Evolutionary conservation across 2,113 vertebrate genomes (phyloP), one percentile per base, ranked within the genome.

Genomic region (Menura novaehollandiae): DNA sequence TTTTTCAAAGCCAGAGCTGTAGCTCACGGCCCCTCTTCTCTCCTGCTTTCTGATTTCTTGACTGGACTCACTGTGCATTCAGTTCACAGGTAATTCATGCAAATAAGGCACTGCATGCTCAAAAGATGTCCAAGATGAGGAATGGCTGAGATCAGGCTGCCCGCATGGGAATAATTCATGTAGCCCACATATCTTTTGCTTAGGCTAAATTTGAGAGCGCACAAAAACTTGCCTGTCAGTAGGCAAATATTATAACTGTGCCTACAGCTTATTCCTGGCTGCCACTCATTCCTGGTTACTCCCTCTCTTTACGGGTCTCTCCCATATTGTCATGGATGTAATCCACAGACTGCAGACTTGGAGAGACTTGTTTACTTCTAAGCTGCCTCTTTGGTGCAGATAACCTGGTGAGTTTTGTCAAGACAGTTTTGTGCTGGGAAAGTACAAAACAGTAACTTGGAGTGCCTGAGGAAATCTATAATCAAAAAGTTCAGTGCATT

Each of bases 1-100:
- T n/a, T 89, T 88, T 85, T 91, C 93, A 96, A 85, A 89, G 74
- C 69, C 78, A 94, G 58, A 49, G 88, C 49, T 86, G 53, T 43
- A 76, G 72, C 92, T 85, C 66, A 41, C 1, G 9, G 43, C 51
- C 55, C 44, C 41, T 80, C 84, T 87, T n/a, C 81, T 67, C 82
- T 77, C 32, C 63, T 53, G 53, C 58, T 66, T 79, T 75, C 78
- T 91, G 33, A 55, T 94, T 81, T 44, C 81, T 78, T 71, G 64
- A 7, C 77, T 85, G 73, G 35, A n/a, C 44, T 63, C 77, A 24
- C 73, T 78, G 64, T 67, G 87, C 73, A 67, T 86, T 73, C 81
- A 47, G 47, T 46, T 74, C 23, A 5, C 76, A 87, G 63, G 64
- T 21, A 76, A 76, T 51, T 64, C 72, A 80, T 56, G 75, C 63